Evolutionary conservation across 64 coral and sea anemone species (phyloP).

Genomic region (Porites australiensis): DNA sequence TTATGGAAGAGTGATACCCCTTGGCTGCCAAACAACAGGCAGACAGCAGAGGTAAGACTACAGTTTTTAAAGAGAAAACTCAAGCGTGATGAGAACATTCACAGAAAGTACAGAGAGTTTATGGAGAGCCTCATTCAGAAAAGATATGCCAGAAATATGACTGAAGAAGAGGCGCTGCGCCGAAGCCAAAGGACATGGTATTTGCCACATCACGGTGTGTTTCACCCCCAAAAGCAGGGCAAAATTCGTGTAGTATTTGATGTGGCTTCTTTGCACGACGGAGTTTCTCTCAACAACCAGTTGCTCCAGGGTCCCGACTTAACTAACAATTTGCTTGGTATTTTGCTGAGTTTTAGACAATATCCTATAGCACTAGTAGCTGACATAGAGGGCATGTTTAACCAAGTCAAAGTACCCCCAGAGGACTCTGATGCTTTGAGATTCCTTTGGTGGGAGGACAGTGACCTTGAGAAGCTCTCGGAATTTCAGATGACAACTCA

Average conservation of each 20-base stretch:
- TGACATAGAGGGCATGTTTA: constrained; percentile 75
- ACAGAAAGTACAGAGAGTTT: constrained; percentile 58
- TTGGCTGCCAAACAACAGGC: constrained; percentile 71
- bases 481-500: constrained; percentile 76
- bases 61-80: constrained; percentile 41
- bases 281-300: constrained; percentile 40
- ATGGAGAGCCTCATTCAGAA: constrained; percentile 28
- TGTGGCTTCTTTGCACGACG: neutral
- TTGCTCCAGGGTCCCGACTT: constrained; percentile 65
- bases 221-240: constrained; percentile 44
- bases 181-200: constrained; percentile 51
- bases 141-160: constrained; percentile 44
- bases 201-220: constrained; percentile 61
- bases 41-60: constrained; percentile 44
- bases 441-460: constrained; percentile 74
- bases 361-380: constrained; percentile 47
- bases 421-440: constrained; percentile 64
- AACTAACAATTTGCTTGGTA: constrained; percentile 65
- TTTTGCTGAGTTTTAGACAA: constrained; percentile 73
- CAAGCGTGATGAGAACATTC: neutral
- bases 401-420: constrained; percentile 57
- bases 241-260: constrained; percentile 60
- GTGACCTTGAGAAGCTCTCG: constrained; percentile 21
- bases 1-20: neutral
- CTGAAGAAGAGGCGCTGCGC: neutral